Conservation (phyloP, 2,888 invertebrate genomes). For the Epirrhoe alternata region DNA sequence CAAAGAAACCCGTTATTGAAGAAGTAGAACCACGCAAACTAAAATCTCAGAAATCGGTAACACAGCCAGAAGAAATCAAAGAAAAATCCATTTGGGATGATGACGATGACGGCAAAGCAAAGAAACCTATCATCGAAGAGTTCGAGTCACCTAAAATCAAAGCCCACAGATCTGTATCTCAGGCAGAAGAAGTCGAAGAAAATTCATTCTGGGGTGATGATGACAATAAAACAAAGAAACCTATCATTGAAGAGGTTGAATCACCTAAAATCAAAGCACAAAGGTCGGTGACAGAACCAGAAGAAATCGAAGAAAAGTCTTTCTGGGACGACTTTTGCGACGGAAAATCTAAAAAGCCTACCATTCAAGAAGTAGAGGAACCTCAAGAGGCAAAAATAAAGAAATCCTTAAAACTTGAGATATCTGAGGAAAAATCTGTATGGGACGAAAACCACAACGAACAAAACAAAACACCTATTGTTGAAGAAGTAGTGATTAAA, state of each 20-base stretch:
- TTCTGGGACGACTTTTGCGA: slow-evolving; percentile 67
- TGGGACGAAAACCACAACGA: slow-evolving; percentile 77
- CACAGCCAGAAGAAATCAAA: slow-evolving; percentile 60
- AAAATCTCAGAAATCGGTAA: slow-evolving; percentile 59
- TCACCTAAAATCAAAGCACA: slow-evolving; percentile 55
- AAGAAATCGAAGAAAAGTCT: slow-evolving; percentile 58
- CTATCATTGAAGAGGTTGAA: slow-evolving; percentile 58
- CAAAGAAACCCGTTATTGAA: slow-evolving; percentile 57
- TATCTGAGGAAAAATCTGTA: slow-evolving; percentile 66
- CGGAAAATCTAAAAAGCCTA: slow-evolving; percentile 56
- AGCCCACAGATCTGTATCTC: slow-evolving; percentile 57
- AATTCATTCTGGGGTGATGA: slow-evolving; percentile 66
- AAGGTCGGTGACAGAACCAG: slow-evolving; percentile 63
- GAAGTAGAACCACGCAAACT: slow-evolving; percentile 58
- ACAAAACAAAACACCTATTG: slow-evolving; percentile 57
- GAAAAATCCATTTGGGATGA: slow-evolving; percentile 65
- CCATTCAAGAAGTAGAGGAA: slow-evolving; percentile 58
- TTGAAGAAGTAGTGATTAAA: slow-evolving; percentile 63
- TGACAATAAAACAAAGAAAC: slow-evolving; percentile 58
- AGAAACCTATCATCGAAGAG: slow-evolving; percentile 51
- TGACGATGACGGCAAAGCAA: slow-evolving; percentile 54
- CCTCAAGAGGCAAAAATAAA: slow-evolving; percentile 48
- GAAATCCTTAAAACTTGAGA: slow-evolving; percentile 60
- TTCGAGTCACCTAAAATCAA: slow-evolving; percentile 45
- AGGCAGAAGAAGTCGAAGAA: slow-evolving; percentile 58